Conservation (phyloP, 2,113 vertebrate genomes). For the Gymnarchus niloticus region DNA sequence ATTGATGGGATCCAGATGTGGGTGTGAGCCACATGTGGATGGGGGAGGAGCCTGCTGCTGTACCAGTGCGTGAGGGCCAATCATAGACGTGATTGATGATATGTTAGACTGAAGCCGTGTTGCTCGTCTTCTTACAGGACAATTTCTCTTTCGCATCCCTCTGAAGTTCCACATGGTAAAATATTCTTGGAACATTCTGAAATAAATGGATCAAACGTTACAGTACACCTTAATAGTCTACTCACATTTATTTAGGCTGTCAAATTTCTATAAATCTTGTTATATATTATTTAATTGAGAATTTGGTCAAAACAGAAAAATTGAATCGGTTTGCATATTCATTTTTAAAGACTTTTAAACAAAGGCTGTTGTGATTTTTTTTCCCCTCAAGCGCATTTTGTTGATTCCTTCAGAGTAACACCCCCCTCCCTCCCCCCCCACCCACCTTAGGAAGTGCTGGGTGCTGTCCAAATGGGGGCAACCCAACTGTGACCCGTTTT, state of each 20-base stretch:
- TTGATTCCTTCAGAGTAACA: neutral
- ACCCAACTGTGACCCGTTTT: conserved; percentile 7
- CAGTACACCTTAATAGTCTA: neutral
- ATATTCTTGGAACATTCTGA: conserved; percentile 20
- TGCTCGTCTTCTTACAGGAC: conserved; percentile 24
- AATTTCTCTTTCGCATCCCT: conserved; percentile 19
- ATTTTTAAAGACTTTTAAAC: neutral
- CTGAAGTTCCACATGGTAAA: conserved; percentile 27
- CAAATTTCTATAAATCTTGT: neutral
- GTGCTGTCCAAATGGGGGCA: neutral
- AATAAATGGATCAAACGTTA: conserved; percentile 3
- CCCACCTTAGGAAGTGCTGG: neutral
- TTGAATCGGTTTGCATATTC: neutral
- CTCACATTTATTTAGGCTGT: neutral
- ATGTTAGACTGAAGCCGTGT: conserved; percentile 38
- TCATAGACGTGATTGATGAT: conserved; percentile 45
- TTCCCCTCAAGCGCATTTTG: neutral
- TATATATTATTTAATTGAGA: neutral
- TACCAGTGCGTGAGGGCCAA: conserved; percentile 29
- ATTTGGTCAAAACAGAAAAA: neutral
- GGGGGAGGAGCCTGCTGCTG: conserved; percentile 17
- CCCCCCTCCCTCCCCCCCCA: too few species aligned
- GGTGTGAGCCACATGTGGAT: conserved; percentile 30
- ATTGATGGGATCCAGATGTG: conserved; percentile 60
- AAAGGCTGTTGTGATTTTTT: neutral